Evolutionary conservation across 2,888 invertebrate genomes (phyloP), one percentile per base, ranked within the genome.

Genomic region (Calameuta filiformis): DNA sequence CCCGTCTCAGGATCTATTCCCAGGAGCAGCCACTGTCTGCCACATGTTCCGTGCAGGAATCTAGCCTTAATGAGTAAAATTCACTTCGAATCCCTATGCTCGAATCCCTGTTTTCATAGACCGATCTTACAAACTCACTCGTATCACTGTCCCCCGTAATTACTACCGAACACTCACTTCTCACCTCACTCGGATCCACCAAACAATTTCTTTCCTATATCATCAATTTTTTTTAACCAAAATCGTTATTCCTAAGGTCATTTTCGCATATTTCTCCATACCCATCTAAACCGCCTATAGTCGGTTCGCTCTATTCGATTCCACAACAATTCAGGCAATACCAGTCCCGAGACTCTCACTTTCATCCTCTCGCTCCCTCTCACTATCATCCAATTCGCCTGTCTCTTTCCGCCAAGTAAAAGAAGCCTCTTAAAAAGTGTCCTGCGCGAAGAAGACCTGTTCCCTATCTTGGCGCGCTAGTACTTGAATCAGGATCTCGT

Each of bases 21-120:
- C 79, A 79, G 80, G 77, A 77, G 80, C 78, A 78, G 78, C 76
- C 83, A 83, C 79, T 69, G 40, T 68, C 71, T 68, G 69, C 80
- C 80, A 79, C 83, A 77, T 81, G 84, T 84, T 88, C 85, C 90
- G 89, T 89, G 89, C 89, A 89, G 88, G 89, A 89, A 89, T 90
- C 90, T 90, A 89, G 87, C 83, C 88, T 89, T 90, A 90, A 90
- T 90, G 90, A 90, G 88, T 89, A 90, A 90, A 90, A 89, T 87
- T 88, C 86, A 85, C 86, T 56, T 68, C 30, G 12, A 71, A 71
- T 23, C 71, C 69, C 15, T 30, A 6, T 15, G 30, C 15, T 30
- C 23, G 12, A 30, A 33, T 11, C 23, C 31, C 30, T 23, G 12
- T 31, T 31, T 23, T 11, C 56, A 56, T 23, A 23, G 2, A 56